phyloP scores from a whole-genome alignment of 2,113 vertebrate species.

The Clinocottus analis region DNA sequence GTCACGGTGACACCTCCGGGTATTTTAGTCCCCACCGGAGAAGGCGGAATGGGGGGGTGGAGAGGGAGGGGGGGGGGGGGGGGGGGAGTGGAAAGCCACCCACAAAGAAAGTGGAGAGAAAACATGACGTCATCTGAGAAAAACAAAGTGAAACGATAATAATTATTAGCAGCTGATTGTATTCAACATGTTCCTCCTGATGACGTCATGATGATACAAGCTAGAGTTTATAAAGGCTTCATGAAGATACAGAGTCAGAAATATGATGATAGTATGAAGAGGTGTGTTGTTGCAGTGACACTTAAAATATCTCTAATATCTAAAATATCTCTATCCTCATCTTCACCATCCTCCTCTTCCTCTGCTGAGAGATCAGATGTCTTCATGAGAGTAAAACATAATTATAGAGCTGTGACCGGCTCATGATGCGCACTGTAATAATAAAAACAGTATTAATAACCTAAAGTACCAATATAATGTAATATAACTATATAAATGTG shows the following conservation, averaged over 20 bases:
- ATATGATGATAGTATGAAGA: not conserved
- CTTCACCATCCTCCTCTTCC: not conserved
- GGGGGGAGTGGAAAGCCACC: not conserved
- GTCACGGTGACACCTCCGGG: constrained; percentile 69
- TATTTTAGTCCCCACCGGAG: constrained; percentile 84
- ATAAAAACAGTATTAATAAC: not conserved
- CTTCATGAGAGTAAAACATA: constrained; percentile 29
- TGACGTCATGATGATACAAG: not conserved
- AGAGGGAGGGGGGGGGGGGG: too few species aligned
- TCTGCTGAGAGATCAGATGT: not conserved
- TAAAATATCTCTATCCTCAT: too few species aligned
- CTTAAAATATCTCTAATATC: constrained; percentile 23
- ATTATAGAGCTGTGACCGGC: constrained; percentile 14
- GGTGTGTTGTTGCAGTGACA: too few species aligned
- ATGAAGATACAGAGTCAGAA: not conserved
- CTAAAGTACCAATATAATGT: too few species aligned
- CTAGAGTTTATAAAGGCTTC: not conserved
- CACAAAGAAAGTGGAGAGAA: constrained; percentile 46
- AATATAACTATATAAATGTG: too few species aligned
- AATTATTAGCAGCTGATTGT: too few species aligned
- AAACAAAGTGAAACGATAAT: not conserved
- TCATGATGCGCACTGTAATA: not conserved
- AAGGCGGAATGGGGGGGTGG: too few species aligned
- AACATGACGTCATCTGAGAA: constrained; percentile 37
- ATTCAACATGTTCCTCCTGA: not conserved